These are phyloP conservation scores for Trissolcus japonicus DNA, from an alignment of 2,888 invertebrate species.

Conservation along the genomic window DNA sequence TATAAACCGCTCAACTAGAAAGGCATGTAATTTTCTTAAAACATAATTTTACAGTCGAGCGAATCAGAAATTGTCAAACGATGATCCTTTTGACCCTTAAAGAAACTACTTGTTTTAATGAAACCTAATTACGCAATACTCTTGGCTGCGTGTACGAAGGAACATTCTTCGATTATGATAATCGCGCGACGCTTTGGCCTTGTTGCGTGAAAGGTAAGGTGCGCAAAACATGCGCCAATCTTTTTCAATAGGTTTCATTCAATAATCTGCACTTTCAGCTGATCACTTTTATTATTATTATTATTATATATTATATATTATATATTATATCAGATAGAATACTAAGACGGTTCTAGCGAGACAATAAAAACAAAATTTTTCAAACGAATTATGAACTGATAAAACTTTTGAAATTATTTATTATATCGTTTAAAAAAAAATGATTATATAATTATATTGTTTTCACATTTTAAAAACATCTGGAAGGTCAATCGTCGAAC, in stretches of 20 bases:
- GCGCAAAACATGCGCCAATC: constrained; percentile 39
- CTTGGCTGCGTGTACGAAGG: constrained; percentile 28
- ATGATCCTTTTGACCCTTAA: constrained; percentile 24
- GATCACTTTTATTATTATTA: too few relatives aligned
- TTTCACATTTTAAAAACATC: too few relatives aligned
- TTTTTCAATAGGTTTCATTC: constrained; percentile 33
- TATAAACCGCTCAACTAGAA: too few relatives aligned
- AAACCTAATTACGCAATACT: constrained; percentile 47
- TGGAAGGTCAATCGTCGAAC: too few relatives aligned
- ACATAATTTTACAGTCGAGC: constrained; percentile 7
- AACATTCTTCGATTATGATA: constrained; percentile 57
- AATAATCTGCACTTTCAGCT: constrained; percentile 19
- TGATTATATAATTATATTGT: too few relatives aligned
- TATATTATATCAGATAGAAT: too few relatives aligned
- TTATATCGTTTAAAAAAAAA: too few relatives aligned
- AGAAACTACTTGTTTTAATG: constrained; percentile 46
- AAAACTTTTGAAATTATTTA: too few relatives aligned
- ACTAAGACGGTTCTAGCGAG: too few relatives aligned
- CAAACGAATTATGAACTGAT: too few relatives aligned
- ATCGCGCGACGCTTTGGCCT: constrained; percentile 45
- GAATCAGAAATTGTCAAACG: constrained; percentile 21
- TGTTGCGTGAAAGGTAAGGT: constrained; percentile 54
- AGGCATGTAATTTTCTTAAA: constrained; percentile 2
- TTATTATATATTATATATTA: too few relatives aligned
- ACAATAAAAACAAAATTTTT: too few relatives aligned